A percentile compares a stretch with the other conserved stretches of the same genome.
Conservation (phyloP, 1,140 invertebrate genomes). For the Harlomillsia oculata region DNA sequence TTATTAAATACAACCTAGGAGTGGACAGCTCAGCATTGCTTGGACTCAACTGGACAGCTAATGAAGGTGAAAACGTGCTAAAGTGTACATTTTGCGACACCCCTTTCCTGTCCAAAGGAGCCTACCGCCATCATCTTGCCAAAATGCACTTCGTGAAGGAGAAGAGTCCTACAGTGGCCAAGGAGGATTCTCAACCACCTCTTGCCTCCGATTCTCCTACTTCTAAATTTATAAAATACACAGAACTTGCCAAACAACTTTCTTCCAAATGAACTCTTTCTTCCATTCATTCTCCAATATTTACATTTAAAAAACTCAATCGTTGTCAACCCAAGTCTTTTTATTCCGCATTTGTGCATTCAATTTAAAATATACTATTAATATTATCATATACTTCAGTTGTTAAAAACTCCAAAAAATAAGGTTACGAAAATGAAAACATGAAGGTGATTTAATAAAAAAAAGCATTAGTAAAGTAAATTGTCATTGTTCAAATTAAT, state of each 20-base stretch:
- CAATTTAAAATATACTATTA: not conserved
- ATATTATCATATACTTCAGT: constrained; percentile 2
- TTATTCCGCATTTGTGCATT: not conserved
- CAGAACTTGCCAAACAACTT: constrained; percentile 88
- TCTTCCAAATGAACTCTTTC: constrained; percentile 69
- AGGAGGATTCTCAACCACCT: constrained; percentile 40
- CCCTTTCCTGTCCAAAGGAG: constrained; percentile 90
- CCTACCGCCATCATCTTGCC: constrained; percentile 88
- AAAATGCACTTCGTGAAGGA: constrained; percentile 96
- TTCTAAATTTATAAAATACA: constrained; percentile 94
- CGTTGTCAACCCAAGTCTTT: too few species aligned
- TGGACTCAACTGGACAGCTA: constrained; percentile 30
- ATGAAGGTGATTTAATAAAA: too few species aligned
- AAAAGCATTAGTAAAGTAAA: too few species aligned
- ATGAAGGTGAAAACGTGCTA: constrained; percentile 64
- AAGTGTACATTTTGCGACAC: constrained; percentile 95
- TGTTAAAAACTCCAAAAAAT: too few species aligned
- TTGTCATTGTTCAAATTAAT: too few species aligned
- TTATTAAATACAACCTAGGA: constrained; percentile 7
- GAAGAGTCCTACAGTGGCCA: constrained; percentile 43
- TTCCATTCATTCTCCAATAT: constrained; percentile 25
- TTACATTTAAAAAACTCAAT: too few species aligned
- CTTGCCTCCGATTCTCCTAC: constrained; percentile 74
- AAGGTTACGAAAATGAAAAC: too few species aligned
- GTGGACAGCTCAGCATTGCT: constrained; percentile 25